phyloP scores from a whole-genome alignment of 64 coral and sea anemone species.

The Stylophora pistillata region DNA sequence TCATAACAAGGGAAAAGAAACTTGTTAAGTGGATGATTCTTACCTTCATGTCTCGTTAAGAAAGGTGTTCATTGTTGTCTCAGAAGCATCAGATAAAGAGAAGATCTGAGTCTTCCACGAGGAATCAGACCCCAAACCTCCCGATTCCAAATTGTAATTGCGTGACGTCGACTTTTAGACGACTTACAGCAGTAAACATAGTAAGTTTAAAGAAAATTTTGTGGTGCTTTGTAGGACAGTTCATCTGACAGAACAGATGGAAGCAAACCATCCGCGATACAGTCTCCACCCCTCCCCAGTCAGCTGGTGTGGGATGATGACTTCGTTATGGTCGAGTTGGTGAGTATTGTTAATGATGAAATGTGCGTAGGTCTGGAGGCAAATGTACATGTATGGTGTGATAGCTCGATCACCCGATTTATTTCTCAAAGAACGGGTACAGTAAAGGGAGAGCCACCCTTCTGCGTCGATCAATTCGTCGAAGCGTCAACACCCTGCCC shows the following conservation, averaged over 20 bases:
- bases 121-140: too few species aligned
- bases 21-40: neutral
- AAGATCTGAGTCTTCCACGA: too few species aligned
- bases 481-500: too few species aligned
- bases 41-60: neutral
- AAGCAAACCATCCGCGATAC: neutral
- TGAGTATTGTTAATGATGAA: constrained; percentile 10
- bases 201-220: neutral
- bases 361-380: neutral
- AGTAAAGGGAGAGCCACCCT: too few species aligned
- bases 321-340: constrained; percentile 68
- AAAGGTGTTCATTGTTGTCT: neutral
- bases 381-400: neutral
- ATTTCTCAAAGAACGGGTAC: too few species aligned
- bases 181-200: neutral
- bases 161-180: neutral
- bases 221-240: constrained; percentile 41
- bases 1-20: neutral
- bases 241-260: constrained; percentile 48
- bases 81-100: too few species aligned
- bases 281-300: constrained; percentile 12
- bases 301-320: constrained; percentile 54
- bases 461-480: too few species aligned
- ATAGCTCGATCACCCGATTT: too few species aligned
- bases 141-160: neutral